Percentiles rank a stretch among this genome's conserved stretches.
Evolutionary conservation across 1,140 invertebrate species (phyloP).

Genomic region (Lucilia cuprina): DNA sequence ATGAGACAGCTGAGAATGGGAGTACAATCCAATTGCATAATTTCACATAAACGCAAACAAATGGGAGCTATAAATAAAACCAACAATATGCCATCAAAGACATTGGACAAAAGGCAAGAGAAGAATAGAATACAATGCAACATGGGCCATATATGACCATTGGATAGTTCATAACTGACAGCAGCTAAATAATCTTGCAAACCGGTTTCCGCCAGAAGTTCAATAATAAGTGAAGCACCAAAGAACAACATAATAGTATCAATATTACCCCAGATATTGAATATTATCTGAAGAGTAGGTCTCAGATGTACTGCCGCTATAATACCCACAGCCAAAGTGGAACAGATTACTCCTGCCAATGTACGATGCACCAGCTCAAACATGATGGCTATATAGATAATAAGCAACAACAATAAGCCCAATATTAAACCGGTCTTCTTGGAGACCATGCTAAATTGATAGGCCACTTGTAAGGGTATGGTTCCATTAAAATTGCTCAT

Average conservation of each 20-base stretch:
- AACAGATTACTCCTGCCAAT: conserved; percentile 9
- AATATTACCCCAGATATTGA: conserved; percentile 24
- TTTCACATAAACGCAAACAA: conserved; percentile 29
- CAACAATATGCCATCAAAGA: background rate
- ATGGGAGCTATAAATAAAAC: conserved; percentile 24
- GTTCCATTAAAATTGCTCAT: background rate
- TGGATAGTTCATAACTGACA: conserved; percentile 22
- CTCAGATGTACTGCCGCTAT: conserved; percentile 8
- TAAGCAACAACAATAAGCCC: background rate
- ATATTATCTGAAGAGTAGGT: conserved; percentile 11
- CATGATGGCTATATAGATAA: conserved; percentile 14
- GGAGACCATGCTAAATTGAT: background rate
- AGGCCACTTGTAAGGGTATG: background rate
- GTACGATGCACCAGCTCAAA: conserved; percentile 21
- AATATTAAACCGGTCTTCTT: background rate
- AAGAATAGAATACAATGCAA: background rate
- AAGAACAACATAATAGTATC: conserved; percentile 29
- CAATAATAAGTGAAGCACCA: conserved; percentile 29
- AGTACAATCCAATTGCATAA: conserved; percentile 35
- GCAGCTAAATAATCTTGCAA: conserved; percentile 31
- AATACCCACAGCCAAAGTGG: conserved; percentile 15
- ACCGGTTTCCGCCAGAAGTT: conserved; percentile 35
- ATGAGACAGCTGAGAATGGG: conserved; percentile 32
- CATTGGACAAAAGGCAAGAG: background rate
- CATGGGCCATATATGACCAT: conserved; percentile 39